phyloP scores from a whole-genome alignment of 2,888 invertebrate species.

The Conistra vaccinii region DNA sequence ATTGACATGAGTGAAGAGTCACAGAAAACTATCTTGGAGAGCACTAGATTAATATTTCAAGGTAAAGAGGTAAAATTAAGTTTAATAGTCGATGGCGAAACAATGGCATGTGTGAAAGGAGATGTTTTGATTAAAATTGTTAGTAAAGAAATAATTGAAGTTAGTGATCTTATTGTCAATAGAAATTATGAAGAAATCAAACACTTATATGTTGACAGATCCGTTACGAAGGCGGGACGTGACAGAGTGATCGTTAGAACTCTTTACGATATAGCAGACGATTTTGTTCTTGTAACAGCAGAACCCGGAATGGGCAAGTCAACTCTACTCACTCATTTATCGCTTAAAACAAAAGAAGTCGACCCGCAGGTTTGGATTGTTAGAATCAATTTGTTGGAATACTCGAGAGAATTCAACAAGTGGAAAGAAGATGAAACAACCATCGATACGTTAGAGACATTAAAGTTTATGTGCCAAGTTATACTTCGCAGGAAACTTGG shows the following conservation, averaged over 20 bases:
- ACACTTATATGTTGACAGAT: conserved; percentile 51
- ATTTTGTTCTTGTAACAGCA: conserved; percentile 48
- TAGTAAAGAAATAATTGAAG: conserved; percentile 20
- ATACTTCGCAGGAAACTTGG: conserved; percentile 8
- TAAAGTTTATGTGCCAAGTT: conserved; percentile 29
- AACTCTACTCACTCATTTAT: conserved; percentile 47
- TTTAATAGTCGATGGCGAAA: conserved; percentile 23
- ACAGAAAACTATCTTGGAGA: conserved; percentile 16
- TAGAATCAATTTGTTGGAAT: conserved; percentile 49
- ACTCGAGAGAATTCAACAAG: conserved; percentile 28
- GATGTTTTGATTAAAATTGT: conserved; percentile 38
- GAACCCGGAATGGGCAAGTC: conserved; percentile 66
- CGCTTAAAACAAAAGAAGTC: conserved; percentile 44
- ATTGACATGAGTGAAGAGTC: conserved; percentile 30
- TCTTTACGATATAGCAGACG: conserved; percentile 5
- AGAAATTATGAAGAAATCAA: conserved; percentile 44
- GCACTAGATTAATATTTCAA: conserved; percentile 41
- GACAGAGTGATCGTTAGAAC: background rate
- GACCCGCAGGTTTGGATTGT: conserved; percentile 53
- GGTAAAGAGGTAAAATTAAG: conserved; percentile 32
- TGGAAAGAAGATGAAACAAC: conserved; percentile 27
- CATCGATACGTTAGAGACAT: conserved; percentile 21
- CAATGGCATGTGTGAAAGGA: conserved; percentile 33
- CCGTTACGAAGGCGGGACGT: background rate
- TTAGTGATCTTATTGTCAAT: conserved; percentile 27